Base-by-base conservation (phyloP, 2,797 vertebrate species). In the Channa striata region DNA sequence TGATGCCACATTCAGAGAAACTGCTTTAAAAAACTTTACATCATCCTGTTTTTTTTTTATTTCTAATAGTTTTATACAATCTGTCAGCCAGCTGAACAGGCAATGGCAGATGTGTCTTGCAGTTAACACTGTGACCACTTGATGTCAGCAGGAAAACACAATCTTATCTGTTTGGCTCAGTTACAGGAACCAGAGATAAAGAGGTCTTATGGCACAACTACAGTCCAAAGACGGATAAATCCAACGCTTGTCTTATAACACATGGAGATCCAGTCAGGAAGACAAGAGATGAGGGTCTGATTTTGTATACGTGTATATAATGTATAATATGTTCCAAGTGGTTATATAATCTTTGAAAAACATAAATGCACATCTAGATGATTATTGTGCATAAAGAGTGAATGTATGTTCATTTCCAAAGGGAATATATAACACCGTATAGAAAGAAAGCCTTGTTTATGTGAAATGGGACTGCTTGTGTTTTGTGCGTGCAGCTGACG, bases 131-230 rank as follows among this genome's bases (percentile, higher is more conserved):
- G 19, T 23, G 65, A 30, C 91, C 92, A 88, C 89, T 77, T 66
- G 91, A 78, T 90, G 93, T 90, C 91, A 90, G 87, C 80, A 91
- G 68, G 73, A 51, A 85, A 77, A 64, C 89, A 80, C 49, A 68
- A 6, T 73, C 71, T 19, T 59, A 34, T 80, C 59, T 36, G 53
- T 57, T 30, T 53, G 42, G 65, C 23, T 78, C 66, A 36, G 23
- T 64, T 46, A 51, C 59, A 63, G 53, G 19, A 67, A 64, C 5
- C 20, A 37, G 21, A 19, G 63, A 76, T 34, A 60, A 44, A 16
- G 50, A 75, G 50, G 68, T 73, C 82, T 59, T 19, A 62, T 25
- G 21, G 61, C 36, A 63, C 37, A 52, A 20, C 13, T 16, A 14
- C 25, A 39, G 39, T 57, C 14, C 17, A 60, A 34, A 59, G 14